Evolutionary conservation across 2,797 vertebrate species (phyloP).

Genomic region (Acrossocheilus fasciatus): DNA sequence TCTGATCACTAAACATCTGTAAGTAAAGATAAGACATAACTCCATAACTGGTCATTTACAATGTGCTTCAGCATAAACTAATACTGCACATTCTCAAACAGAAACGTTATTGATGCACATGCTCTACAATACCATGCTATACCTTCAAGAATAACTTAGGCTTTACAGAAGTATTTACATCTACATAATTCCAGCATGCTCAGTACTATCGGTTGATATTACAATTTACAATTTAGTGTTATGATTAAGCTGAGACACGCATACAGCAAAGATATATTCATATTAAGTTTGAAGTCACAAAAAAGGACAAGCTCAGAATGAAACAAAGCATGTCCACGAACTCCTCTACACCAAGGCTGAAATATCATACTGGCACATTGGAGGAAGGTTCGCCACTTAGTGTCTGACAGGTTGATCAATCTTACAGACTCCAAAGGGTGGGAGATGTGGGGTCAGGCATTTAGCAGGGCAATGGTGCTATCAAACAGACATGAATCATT

Average conservation of each 20-base stretch:
- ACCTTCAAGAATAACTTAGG: not conserved
- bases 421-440: not conserved
- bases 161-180: not conserved
- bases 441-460: not conserved
- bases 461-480: not conserved
- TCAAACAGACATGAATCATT: not conserved
- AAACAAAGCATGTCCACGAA: not conserved
- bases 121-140: not conserved
- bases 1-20: not conserved
- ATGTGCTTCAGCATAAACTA: not conserved
- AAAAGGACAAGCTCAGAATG: not conserved
- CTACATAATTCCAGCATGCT: not conserved
- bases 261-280: not conserved
- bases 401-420: conserved; percentile 3
- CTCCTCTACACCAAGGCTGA: not conserved
- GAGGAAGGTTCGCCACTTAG: not conserved
- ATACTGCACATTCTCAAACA: not conserved
- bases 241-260: not conserved
- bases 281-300: not conserved
- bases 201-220: not conserved
- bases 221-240: not conserved
- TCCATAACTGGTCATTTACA: not conserved
- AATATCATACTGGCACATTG: not conserved
- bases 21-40: not conserved
- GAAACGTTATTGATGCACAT: not conserved